phyloP scores from a whole-genome alignment of 1,140 invertebrate species.

The Zaprionus camerounensis region DNA sequence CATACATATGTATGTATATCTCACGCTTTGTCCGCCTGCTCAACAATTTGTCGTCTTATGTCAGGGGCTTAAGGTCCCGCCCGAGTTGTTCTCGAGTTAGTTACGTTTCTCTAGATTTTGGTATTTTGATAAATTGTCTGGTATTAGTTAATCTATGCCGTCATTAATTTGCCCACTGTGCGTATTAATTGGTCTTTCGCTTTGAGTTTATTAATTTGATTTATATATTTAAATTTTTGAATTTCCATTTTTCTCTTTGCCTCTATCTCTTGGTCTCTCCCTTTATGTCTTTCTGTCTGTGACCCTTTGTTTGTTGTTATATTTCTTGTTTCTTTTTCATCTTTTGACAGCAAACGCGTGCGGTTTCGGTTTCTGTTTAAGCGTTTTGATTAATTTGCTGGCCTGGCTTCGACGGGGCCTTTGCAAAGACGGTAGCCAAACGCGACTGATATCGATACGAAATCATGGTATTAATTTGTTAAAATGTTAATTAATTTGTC shows the following conservation, averaged over 20 bases:
- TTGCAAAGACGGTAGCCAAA: conserved; percentile 59
- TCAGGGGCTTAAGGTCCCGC: conserved; percentile 26
- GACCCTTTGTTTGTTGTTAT: conserved; percentile 25
- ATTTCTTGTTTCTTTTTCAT: conserved; percentile 17
- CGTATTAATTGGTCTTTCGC: conserved; percentile 65
- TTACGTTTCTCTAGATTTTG: conserved; percentile 5
- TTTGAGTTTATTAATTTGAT: conserved; percentile 49
- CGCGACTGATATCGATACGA: conserved; percentile 53
- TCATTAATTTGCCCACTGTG: conserved; percentile 72
- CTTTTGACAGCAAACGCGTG: conserved; percentile 73
- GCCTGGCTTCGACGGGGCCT: conserved; percentile 6
- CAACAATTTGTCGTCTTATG: conserved; percentile 42
- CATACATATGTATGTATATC: neutral
- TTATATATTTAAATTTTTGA: conserved; percentile 65
- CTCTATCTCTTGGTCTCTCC: neutral
- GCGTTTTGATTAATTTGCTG: conserved; percentile 68
- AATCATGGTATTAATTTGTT: conserved; percentile 64
- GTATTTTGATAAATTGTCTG: conserved; percentile 63
- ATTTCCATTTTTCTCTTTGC: conserved; percentile 47
- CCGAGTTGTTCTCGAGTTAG: conserved; percentile 6
- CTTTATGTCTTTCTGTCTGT: neutral
- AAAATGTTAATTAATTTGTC: conserved; percentile 78
- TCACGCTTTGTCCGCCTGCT: conserved; percentile 14
- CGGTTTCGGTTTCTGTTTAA: conserved; percentile 40
- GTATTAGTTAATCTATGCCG: conserved; percentile 71